phyloP scores from a whole-genome alignment of 2,113 vertebrate species.

The Conger conger region DNA sequence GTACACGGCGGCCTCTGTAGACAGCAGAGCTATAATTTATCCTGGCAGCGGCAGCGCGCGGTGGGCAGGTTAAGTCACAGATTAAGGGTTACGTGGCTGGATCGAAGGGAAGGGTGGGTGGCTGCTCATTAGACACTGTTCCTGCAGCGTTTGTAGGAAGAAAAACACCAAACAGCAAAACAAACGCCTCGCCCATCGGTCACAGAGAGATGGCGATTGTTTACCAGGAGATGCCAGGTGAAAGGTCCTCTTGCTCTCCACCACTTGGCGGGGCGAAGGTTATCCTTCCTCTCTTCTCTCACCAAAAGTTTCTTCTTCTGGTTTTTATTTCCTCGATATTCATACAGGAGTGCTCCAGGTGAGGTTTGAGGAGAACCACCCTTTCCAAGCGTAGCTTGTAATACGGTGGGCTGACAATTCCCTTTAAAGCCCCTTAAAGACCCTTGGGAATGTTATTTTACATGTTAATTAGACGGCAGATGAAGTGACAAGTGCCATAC shows the following conservation, averaged over 20 bases:
- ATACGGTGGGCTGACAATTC: neutral
- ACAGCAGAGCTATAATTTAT: slow-evolving; percentile 49
- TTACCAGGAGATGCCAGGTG: slow-evolving; percentile 1
- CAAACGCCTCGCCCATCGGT: slow-evolving; percentile 28
- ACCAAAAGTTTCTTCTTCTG: neutral
- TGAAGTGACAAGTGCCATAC: neutral
- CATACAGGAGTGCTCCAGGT: neutral
- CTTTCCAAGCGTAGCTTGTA: neutral
- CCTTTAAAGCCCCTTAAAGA: neutral
- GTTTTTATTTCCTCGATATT: neutral
- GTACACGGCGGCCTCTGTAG: slow-evolving; percentile 39
- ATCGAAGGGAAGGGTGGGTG: slow-evolving; percentile 38
- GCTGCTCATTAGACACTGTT: slow-evolving; percentile 50
- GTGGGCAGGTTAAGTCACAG: slow-evolving; percentile 56
- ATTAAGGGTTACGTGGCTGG: slow-evolving; percentile 52
- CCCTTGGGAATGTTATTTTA: neutral
- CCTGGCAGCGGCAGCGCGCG: slow-evolving; percentile 40
- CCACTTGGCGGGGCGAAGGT: neutral
- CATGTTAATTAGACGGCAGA: neutral
- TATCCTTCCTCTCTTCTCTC: neutral
- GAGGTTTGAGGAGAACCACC: too few relatives aligned
- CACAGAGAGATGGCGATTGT: slow-evolving; percentile 14
- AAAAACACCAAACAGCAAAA: slow-evolving; percentile 36
- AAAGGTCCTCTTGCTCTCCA: neutral
- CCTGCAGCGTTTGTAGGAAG: slow-evolving; percentile 35